Conservation (phyloP, 2,888 invertebrate genomes). For the Lithophane semibrunnea region DNA sequence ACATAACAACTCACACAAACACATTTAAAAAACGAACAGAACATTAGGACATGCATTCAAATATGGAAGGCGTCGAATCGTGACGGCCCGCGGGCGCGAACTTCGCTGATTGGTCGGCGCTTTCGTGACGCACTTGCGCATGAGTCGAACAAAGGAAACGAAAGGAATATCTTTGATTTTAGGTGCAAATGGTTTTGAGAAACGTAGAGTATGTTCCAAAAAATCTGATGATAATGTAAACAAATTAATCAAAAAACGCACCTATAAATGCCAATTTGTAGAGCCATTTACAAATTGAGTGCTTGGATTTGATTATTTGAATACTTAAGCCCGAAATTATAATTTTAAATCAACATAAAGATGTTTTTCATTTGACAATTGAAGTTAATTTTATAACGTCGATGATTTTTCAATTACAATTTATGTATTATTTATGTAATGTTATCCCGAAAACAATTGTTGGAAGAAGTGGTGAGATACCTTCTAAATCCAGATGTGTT, state of each 20-base stretch:
- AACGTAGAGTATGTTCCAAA: not conserved
- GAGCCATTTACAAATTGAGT: not conserved
- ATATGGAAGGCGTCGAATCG: slow-evolving; percentile 83
- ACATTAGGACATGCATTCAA: slow-evolving; percentile 77
- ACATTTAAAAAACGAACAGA: slow-evolving; percentile 69
- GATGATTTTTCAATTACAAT: not conserved
- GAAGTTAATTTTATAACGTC: not conserved
- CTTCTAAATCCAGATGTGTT: not conserved
- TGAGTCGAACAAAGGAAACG: slow-evolving; percentile 66
- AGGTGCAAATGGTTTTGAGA: slow-evolving; percentile 52
- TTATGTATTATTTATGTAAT: no score
- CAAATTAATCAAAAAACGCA: no score
- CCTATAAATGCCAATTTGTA: not conserved
- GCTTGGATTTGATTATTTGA: not conserved
- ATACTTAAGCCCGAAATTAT: no score
- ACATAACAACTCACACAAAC: slow-evolving; percentile 56
- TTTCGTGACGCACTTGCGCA: slow-evolving; percentile 66
- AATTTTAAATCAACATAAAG: not conserved
- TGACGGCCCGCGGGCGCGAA: slow-evolving; percentile 79
- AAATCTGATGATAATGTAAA: not conserved
- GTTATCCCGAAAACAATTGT: not conserved
- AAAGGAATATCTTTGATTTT: slow-evolving; percentile 55
- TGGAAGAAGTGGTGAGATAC: not conserved
- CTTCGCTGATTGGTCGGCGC: slow-evolving; percentile 77
- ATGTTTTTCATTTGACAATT: not conserved